Conservation (phyloP, 92 coral and sea anemone genomes). For the Diadumene lineata region DNA sequence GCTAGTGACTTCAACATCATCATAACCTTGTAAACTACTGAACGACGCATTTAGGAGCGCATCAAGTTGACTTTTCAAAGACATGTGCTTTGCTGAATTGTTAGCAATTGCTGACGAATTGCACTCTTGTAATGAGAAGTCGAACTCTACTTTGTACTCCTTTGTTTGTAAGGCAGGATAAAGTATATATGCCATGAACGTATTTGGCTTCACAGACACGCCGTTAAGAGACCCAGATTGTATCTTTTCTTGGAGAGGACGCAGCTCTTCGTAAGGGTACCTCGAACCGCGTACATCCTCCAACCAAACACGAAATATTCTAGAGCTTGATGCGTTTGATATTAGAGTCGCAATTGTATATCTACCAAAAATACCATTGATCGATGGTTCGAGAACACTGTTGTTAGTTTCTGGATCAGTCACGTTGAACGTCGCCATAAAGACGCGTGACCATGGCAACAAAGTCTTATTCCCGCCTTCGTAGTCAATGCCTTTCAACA, state of each 20-base stretch:
- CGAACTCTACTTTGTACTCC: slow-evolving; percentile 17
- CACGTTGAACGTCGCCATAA: slow-evolving; percentile 13
- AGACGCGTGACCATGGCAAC: slow-evolving; percentile 19
- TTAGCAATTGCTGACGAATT: background rate
- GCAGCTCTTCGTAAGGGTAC: slow-evolving; percentile 25
- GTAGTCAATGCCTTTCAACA: slow-evolving; percentile 10
- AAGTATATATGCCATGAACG: slow-evolving; percentile 9
- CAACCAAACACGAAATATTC: slow-evolving; percentile 34
- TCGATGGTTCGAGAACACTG: background rate
- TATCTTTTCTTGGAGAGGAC: slow-evolving; percentile 17
- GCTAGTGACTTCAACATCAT: background rate
- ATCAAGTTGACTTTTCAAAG: background rate
- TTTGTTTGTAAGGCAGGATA: slow-evolving; percentile 7
- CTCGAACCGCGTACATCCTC: slow-evolving; percentile 2
- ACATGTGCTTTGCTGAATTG: slow-evolving; percentile 3
- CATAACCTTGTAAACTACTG: background rate
- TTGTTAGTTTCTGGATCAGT: slow-evolving; percentile 7
- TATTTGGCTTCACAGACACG: background rate
- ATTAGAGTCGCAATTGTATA: background rate
- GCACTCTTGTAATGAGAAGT: slow-evolving; percentile 6
- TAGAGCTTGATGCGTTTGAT: background rate
- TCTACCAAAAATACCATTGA: background rate
- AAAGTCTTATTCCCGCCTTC: background rate
- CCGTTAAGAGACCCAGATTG: slow-evolving; percentile 4
- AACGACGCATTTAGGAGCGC: background rate